Evolutionary conservation across 2,797 vertebrate species (phyloP), one percentile per base, ranked within the genome.

Genomic region (Platalea minor): DNA sequence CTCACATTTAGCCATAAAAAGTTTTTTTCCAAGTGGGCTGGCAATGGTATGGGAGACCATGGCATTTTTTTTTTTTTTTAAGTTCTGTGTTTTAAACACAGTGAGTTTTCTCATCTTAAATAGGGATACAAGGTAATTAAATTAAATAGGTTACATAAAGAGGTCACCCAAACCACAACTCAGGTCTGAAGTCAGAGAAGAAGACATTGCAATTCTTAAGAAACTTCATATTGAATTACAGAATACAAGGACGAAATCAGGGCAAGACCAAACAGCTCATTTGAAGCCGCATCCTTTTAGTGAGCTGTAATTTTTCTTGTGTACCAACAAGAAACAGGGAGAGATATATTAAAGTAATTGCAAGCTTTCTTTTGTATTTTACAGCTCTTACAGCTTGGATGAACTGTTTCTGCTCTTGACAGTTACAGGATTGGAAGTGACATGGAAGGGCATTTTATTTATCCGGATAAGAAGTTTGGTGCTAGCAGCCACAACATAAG

Each of bases 401-500:
- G 41, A 93, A 93, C 5, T 18, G 39, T 45, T 91, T 65, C 35
- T 61, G 13, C 14, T 86, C 77, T 92, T 89, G 85, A 88, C 92
- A 90, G 68, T 89, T 82, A 94, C 51, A 93, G 64, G 77, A 96
- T 79, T 91, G 70, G 83, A 95, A 93, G 80, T 60, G 93, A 96
- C 86, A 63, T n/a, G 35, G 94, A 93, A 97, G 92, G 95, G 31
- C 93, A 94, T 91, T 91, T 85, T 95, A 91, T 95, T 95, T 91
- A 87, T 76, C 45, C 6, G 6, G 35, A 63, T 53, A 88, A 91
- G 53, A 82, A 75, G 59, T 26, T 65, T 6, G 10, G 35, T 65
- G 92, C 95, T 94, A 73, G 91, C 94, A 96, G 95, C 89, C 77
- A 97, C 91, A 95, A 84, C 83, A 91, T 83, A 95, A 95, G 95